A percentile compares a stretch with the other conserved stretches of the same genome.
Evolutionary conservation across 2,888 invertebrate genomes (phyloP).

Genomic region (Fabriciana adippe): DNA sequence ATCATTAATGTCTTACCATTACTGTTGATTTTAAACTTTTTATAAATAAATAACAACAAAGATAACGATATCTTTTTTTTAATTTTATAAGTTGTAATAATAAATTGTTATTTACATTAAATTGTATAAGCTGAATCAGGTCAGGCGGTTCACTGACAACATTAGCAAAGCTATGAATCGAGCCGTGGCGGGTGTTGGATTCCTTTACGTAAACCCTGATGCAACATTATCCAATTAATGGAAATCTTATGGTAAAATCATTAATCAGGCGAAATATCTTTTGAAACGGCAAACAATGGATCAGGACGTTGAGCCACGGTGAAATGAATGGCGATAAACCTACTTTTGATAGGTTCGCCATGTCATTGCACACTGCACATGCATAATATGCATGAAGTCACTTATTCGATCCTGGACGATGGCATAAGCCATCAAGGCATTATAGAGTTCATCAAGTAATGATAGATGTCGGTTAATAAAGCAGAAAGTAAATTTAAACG

Average conservation of each 20-base stretch:
- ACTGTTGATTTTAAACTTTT: no score
- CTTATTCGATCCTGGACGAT: no score
- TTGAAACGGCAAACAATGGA: conserved; percentile 66
- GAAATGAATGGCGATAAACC: conserved; percentile 33
- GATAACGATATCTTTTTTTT: no score
- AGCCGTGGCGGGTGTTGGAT: conserved; percentile 36
- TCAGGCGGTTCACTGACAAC: not conserved
- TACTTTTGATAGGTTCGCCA: conserved; percentile 33
- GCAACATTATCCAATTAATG: conserved; percentile 50
- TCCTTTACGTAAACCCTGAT: conserved; percentile 40
- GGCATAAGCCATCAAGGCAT: no score
- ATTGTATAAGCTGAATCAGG: conserved; percentile 9
- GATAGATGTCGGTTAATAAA: no score
- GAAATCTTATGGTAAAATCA: conserved; percentile 76
- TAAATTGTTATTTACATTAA: not conserved
- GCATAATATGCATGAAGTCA: not conserved
- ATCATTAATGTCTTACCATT: no score
- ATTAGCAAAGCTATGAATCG: conserved; percentile 22
- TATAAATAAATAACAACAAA: no score
- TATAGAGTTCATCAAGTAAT: no score
- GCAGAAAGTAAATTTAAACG: no score
- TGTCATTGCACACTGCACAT: not conserved
- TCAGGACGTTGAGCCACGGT: conserved; percentile 41
- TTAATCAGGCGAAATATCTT: conserved; percentile 72
- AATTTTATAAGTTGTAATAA: no score